These are phyloP conservation scores for Parazoanthus swiftii DNA, from an alignment of 92 coral and sea anemone genomes.

Conservation along the genomic window DNA sequence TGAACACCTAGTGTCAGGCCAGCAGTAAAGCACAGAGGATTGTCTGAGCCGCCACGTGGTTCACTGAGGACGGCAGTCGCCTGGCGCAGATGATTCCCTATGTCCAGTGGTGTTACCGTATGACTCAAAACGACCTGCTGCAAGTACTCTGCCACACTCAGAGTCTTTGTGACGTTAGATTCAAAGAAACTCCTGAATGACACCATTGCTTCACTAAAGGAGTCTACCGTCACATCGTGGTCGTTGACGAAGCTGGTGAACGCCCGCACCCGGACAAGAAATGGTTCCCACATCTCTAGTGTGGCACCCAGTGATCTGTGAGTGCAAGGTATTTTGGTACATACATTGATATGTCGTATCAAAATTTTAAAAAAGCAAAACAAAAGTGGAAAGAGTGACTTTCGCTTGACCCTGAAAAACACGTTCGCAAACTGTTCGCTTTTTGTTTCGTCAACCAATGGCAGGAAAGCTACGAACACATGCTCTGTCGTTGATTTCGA, in stretches of 20 bases:
- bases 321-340: background rate
- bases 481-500: no score
- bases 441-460: no score
- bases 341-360: background rate
- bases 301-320: constrained; percentile 71
- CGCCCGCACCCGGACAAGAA: constrained; percentile 78
- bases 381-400: no score
- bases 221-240: constrained; percentile 67
- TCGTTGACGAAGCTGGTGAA: constrained; percentile 63
- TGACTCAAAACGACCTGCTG: constrained; percentile 69
- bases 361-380: no score
- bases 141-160: constrained; percentile 74
- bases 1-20: constrained; percentile 90
- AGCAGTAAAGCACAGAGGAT: constrained; percentile 89
- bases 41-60: constrained; percentile 94
- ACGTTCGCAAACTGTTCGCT: no score
- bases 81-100: constrained; percentile 69
- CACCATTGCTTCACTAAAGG: constrained; percentile 70
- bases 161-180: constrained; percentile 91
- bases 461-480: no score
- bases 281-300: constrained; percentile 87
- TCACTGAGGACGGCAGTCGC: constrained; percentile 82
- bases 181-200: constrained; percentile 92
- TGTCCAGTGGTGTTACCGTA: constrained; percentile 57
- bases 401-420: no score